Conservation (phyloP, 2,888 invertebrate genomes). For the Harpagoxenus sublaevis region DNA sequence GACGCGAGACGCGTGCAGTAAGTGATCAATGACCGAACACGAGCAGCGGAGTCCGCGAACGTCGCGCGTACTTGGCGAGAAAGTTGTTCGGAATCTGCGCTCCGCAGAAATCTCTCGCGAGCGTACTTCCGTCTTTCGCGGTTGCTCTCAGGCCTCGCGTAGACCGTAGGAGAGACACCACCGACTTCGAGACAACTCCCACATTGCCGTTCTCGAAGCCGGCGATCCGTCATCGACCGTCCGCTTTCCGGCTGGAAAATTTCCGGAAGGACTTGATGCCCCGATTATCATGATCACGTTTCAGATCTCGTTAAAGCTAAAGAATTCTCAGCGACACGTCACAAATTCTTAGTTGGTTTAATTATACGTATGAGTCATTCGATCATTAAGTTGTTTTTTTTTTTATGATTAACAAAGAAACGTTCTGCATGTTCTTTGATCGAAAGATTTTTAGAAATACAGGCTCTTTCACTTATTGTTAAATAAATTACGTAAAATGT, state of each 20-base stretch:
- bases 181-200: background rate
- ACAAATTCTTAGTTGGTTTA: background rate
- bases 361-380: background rate
- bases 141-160: background rate
- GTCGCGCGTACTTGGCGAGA: slow-evolving; percentile 56
- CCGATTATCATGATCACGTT: background rate
- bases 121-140: slow-evolving; percentile 67
- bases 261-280: background rate
- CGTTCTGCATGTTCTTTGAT: background rate
- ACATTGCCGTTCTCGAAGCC: background rate
- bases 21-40: slow-evolving; percentile 41
- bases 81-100: slow-evolving; percentile 58
- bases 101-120: slow-evolving; percentile 49
- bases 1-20: background rate
- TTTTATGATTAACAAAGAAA: slow-evolving; percentile 3
- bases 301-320: background rate
- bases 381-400: background rate
- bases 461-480: background rate
- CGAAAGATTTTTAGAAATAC: background rate
- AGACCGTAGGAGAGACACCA: background rate
- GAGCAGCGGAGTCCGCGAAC: background rate
- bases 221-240: background rate
- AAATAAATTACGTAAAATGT: background rate
- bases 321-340: background rate
- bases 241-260: background rate